These are phyloP conservation scores for Meteorus sp. DNA, from an alignment of 1,140 invertebrate species.

Conservation along the genomic window DNA sequence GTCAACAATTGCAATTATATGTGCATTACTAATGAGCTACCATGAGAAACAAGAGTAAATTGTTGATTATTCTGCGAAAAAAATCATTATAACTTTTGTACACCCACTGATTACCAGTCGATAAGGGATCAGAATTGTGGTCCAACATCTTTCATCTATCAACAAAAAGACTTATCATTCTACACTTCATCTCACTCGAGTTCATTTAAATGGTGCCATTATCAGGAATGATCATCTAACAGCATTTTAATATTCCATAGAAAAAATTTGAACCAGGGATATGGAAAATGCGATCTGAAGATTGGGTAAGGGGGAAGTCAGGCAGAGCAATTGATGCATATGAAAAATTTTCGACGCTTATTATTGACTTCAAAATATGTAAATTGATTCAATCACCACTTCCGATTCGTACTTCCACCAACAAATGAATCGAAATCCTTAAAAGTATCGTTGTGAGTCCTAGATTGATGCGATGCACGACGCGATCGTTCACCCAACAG, in stretches of 20 bases:
- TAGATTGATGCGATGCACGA: neutral
- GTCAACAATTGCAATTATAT: conserved; percentile 54
- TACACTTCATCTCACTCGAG: too few relatives aligned
- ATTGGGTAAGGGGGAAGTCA: too few relatives aligned
- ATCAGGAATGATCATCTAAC: too few relatives aligned
- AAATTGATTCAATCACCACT: neutral
- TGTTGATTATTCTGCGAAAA: conserved; percentile 57
- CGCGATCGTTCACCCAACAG: conserved; percentile 34
- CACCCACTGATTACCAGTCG: conserved; percentile 39
- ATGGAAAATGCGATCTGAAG: too few relatives aligned
- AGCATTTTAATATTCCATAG: neutral
- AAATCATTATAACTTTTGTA: conserved; percentile 59
- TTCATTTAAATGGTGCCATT: neutral
- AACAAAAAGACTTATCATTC: too few relatives aligned
- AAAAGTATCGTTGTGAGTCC: conserved; percentile 27
- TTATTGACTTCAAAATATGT: too few relatives aligned
- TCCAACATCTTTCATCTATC: too few relatives aligned
- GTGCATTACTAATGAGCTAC: conserved; percentile 54
- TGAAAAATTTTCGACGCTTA: too few relatives aligned
- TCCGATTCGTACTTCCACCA: neutral
- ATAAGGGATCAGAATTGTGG: too few relatives aligned
- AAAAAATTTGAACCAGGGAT: too few relatives aligned
- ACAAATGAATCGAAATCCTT: conserved; percentile 40
- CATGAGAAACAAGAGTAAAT: conserved; percentile 55
- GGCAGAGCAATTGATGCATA: too few relatives aligned